These are phyloP conservation scores for Apostichopus japonicus DNA, from an alignment of 35 echinoderm and acorn worm genomes.

Conservation along the genomic window DNA sequence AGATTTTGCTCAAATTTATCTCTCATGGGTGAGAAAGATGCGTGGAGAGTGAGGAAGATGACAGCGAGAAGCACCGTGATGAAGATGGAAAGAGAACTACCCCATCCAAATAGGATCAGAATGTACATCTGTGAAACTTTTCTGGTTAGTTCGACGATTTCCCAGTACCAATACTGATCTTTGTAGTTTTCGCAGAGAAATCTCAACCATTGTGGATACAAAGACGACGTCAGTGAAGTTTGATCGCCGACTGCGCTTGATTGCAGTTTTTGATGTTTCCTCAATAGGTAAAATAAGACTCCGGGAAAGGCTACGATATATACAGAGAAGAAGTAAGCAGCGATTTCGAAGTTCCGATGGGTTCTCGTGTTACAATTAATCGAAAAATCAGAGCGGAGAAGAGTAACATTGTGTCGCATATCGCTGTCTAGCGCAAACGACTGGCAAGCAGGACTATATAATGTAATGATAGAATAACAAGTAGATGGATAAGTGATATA, in stretches of 20 bases:
- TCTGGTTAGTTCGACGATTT: conserved; percentile 45
- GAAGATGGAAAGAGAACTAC: conserved; percentile 21
- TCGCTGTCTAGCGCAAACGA: not conserved
- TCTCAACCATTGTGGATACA: not conserved
- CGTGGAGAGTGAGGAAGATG: conserved; percentile 36
- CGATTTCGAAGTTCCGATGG: not conserved
- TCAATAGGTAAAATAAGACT: not conserved
- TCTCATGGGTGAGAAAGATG: conserved; percentile 55
- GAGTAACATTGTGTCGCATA: not conserved
- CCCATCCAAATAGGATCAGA: conserved; percentile 16
- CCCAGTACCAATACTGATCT: conserved; percentile 54
- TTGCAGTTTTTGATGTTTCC: not conserved
- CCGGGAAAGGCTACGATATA: not conserved
- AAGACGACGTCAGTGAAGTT: no score
- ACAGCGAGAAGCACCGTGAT: conserved; percentile 39
- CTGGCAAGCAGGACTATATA: conserved; percentile 15
- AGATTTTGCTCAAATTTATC: conserved; percentile 54
- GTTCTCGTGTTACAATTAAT: not conserved
- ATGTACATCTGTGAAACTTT: conserved; percentile 52
- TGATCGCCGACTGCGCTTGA: not conserved
- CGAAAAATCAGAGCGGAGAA: not conserved
- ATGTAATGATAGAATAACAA: conserved; percentile 27
- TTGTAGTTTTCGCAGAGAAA: conserved; percentile 72
- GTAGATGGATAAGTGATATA: conserved; percentile 2
- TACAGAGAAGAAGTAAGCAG: not conserved